Evolutionary conservation across 2,113 vertebrate genomes (phyloP), one percentile per base, ranked within the genome.

Genomic region (Gobius niger): DNA sequence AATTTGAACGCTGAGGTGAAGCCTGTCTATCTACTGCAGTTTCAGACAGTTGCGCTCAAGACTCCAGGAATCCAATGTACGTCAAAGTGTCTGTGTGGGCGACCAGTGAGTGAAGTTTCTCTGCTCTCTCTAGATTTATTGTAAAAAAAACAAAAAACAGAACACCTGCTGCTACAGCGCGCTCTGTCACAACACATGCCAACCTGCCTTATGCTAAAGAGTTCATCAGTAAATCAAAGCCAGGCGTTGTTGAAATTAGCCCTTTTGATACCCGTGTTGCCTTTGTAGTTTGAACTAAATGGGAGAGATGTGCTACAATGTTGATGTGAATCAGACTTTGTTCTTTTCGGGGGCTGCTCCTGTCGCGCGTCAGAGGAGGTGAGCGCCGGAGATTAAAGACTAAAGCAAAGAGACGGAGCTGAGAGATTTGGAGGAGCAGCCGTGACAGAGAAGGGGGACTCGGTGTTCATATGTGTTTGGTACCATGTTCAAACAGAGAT

Each of bases 141-240:
- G 62, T 34, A 34, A 4, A 78, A 72, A 68, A 59, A 50, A 77
- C 59, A 56, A 77, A 65, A 59, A 50, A 77, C 59, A 56, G 75
- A 65, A 60, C 69, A 76, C 49, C 57, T 57, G 52, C 41, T 66
- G 12, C 60, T 61, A 41, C 61, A 63, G 56, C 53, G 67, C 12
- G 63, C 56, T 68, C 44, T 47, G n/a, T 34, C 24, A 34, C 24
- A 63, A 52, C 63, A 63, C 44, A 47, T 41, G 1, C 40, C 9
- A 42, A 15, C 44, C n/a, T 7, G n/a, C 40, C 56, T 57, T 18
- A 46, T 56, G 51, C 71, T 65, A 75, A 82, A 72, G 72, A 68
- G 60, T 73, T 83, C 65, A 68, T 78, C 70, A 75, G 68, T 65
- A 65, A 81, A 82, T 82, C 81, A 88, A 76, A 88, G 81, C 44